These are phyloP conservation scores for Lophotis ruficrista DNA, from an alignment of 2,113 vertebrate species.

Conservation along the genomic window DNA sequence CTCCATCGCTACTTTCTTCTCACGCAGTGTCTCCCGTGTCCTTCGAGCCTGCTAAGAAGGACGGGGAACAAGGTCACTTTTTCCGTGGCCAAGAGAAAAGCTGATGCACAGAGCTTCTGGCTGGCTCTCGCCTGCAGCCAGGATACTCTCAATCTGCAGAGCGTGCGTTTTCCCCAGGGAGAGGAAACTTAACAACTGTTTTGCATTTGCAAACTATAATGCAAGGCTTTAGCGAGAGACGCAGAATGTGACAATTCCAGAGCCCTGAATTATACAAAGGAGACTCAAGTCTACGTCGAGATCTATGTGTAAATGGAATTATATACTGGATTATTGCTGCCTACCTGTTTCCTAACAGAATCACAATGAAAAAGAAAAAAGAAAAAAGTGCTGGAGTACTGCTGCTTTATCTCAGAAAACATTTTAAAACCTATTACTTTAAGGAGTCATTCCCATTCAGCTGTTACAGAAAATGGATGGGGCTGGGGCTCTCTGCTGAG, in stretches of 20 bases:
- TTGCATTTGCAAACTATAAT: slow-evolving; percentile 23
- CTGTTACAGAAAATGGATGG: slow-evolving; percentile 44
- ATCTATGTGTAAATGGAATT: slow-evolving; percentile 29
- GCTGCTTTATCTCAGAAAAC: slow-evolving; percentile 55
- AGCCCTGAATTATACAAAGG: background rate
- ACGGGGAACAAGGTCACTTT: background rate
- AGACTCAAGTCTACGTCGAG: background rate
- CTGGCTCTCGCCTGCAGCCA: background rate
- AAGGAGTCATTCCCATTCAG: slow-evolving; percentile 56
- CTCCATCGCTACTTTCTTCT: background rate
- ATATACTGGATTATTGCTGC: background rate
- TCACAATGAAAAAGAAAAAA: background rate
- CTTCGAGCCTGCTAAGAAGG: background rate
- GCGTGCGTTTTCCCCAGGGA: slow-evolving; percentile 10
- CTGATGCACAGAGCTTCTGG: background rate
- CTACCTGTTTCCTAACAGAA: slow-evolving; percentile 13
- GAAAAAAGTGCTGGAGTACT: background rate
- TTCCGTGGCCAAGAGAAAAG: slow-evolving; percentile 9
- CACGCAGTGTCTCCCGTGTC: background rate
- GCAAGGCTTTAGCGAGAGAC: background rate
- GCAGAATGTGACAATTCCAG: background rate
- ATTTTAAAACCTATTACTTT: slow-evolving; percentile 61
- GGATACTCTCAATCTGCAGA: background rate
- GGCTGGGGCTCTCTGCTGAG: slow-evolving; percentile 14
- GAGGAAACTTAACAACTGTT: background rate